Evolutionary conservation across 2,113 vertebrate species (phyloP).

Genomic region (Spilogale gracilis): DNA sequence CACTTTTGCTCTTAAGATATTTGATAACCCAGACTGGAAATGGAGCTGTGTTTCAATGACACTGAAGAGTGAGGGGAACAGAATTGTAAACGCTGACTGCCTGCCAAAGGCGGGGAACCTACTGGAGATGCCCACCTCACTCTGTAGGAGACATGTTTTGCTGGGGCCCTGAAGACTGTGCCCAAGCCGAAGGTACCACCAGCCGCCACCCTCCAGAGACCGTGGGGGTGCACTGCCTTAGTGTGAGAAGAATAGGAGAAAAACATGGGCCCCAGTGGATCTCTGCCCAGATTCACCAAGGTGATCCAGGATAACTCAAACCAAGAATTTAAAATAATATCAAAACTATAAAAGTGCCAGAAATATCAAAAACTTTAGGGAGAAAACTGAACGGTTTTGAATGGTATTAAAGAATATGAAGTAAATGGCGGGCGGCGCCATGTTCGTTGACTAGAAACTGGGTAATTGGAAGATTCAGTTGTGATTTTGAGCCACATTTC

Average conservation of each 20-base stretch:
- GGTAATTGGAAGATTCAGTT: neutral
- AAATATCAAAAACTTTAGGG: neutral
- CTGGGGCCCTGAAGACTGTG: neutral
- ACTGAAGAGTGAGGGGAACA: neutral
- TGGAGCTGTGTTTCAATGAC: neutral
- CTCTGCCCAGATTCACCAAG: neutral
- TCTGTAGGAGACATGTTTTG: neutral
- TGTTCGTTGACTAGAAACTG: neutral
- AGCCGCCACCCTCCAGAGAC: no score
- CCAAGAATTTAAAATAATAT: neutral
- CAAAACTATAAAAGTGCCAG: neutral
- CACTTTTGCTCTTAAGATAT: neutral
- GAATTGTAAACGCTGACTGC: neutral
- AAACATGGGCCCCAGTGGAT: neutral
- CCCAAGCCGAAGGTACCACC: neutral
- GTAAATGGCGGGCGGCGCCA: neutral
- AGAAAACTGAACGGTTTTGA: neutral
- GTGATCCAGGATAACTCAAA: conserved; percentile 1
- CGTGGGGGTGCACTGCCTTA: neutral
- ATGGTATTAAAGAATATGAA: neutral
- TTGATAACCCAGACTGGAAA: neutral
- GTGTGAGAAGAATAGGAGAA: neutral
- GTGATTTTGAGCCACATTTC: neutral
- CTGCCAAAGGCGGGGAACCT: neutral
- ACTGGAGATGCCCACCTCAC: rapidly evolving